Percentiles rank a stretch among this genome's conserved stretches.
Evolutionary conservation across 2,888 invertebrate species (phyloP).

Genomic region (Imbricaverruca yamaguchii): DNA sequence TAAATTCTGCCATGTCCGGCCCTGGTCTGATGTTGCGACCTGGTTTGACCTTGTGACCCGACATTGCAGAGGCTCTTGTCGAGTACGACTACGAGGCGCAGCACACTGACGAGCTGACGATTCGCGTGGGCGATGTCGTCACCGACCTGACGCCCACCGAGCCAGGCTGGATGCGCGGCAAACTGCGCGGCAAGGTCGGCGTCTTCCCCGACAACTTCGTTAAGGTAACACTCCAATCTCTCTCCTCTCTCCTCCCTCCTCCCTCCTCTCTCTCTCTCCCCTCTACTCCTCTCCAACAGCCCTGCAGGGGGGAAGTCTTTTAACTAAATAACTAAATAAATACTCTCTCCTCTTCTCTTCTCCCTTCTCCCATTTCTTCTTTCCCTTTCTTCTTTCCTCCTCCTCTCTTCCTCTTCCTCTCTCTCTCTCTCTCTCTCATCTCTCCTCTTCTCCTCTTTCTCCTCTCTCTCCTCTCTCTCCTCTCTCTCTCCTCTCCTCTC

Average conservation of each 20-base stretch:
- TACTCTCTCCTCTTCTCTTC: neutral
- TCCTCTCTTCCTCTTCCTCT: conserved; percentile 5
- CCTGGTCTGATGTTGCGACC: too few relatives aligned
- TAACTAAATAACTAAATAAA: too few relatives aligned
- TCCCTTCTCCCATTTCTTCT: neutral
- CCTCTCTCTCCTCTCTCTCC: conserved; percentile 1
- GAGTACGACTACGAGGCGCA: conserved; percentile 32
- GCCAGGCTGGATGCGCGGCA: conserved; percentile 94
- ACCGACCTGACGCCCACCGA: conserved; percentile 28
- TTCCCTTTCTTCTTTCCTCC: neutral
- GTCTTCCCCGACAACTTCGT: conserved; percentile 98
- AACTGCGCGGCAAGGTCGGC: conserved; percentile 76
- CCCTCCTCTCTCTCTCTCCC: neutral
- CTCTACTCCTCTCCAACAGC: too few relatives aligned
- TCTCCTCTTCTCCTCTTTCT: neutral
- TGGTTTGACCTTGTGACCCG: too few relatives aligned
- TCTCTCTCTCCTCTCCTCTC: conserved; percentile 2
- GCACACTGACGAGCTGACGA: conserved; percentile 32
- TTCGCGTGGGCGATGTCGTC: conserved; percentile 31
- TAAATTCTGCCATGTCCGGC: too few relatives aligned
- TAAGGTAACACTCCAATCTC: conserved; percentile 44
- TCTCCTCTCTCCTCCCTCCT: neutral
- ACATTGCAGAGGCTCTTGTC: conserved; percentile 32
- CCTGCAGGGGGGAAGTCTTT: too few relatives aligned
- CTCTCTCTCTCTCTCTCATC: neutral